These are phyloP conservation scores for Proterorhinus semilunaris DNA, from an alignment of 2,113 vertebrate species.

Conservation along the genomic window DNA sequence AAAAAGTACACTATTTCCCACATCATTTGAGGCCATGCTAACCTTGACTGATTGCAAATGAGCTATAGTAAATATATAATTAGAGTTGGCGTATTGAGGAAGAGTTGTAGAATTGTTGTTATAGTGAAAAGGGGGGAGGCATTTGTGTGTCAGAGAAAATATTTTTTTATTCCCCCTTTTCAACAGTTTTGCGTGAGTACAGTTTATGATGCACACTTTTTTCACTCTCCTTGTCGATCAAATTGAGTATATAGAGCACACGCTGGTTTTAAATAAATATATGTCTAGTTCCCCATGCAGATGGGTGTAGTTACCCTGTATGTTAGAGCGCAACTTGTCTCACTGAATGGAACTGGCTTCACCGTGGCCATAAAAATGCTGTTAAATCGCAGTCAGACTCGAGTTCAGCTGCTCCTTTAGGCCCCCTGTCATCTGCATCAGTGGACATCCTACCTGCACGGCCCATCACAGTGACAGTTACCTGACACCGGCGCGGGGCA, in stretches of 20 bases:
- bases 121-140: no score
- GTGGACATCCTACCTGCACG: conserved; percentile 24
- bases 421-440: conserved; percentile 35
- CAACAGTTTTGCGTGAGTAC: no score
- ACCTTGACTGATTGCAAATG: not conserved
- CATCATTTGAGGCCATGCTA: not conserved
- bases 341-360: conserved; percentile 9
- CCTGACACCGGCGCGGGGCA: conserved; percentile 22
- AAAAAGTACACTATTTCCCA: no score
- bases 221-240: no score
- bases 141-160: no score
- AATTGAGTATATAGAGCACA: no score
- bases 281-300: not conserved
- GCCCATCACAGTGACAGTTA: conserved; percentile 34
- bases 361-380: conserved; percentile 26
- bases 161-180: no score
- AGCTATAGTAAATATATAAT: not conserved
- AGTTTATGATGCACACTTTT: no score
- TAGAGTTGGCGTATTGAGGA: not conserved
- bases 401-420: conserved; percentile 25
- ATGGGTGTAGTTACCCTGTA: not conserved
- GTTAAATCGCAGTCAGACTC: conserved; percentile 23
- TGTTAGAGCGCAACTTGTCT: conserved; percentile 11
- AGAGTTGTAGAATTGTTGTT: no score
- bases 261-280: not conserved